Base-by-base conservation (phyloP, 2,888 invertebrate species). In the Norana najaformis region DNA sequence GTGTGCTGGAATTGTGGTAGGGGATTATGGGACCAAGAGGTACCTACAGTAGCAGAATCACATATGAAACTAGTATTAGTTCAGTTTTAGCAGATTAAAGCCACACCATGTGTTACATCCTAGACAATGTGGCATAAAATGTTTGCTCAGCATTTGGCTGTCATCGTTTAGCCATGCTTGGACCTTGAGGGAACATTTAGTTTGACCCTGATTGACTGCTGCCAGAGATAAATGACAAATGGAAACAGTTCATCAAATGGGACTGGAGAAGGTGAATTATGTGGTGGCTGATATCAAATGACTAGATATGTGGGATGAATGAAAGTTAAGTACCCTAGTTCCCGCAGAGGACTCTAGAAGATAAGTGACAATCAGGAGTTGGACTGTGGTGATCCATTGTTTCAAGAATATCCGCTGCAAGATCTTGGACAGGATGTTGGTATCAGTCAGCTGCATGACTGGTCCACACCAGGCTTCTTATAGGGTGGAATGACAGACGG, bases 401-500 rank as follows among this genome's bases (percentile, higher is more conserved):
- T 30, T 69, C 13, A 69, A n/a, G 69, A 69, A n/a, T 69, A 69
- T 47, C 47, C 47, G 6, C 23, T 16, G 69, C n/a, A 69, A n/a
- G 30, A n/a, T 30, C n/a, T 69, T n/a, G n/a, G 69, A 69, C 69
- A 69, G 69, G 69, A 69, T n/a, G 69, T 69, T 69, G 30, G 69
- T 30, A 69, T n/a, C 69, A 69, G 69, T 30, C 4, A 16, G n/a
- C 11, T 69, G 4, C 11, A n/a, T 69, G 30, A 69, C 69, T 69
- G 0, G 8, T 69, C 69, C 69, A 69, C 6, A 11, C n/a, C 0
- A n/a, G 69, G 69, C n/a, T 69, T n/a, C n/a, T 69, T n/a, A n/a
- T 69, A n/a, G 69, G n/a, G 69, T 69, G 69, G 69, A 69, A 69
- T n/a, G 69, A 69, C 69, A 69, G 69, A 69, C n/a, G 69, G 69